A percentile compares a stretch with the other conserved stretches of the same genome.
Conservation (phyloP, 2,888 invertebrate genomes). For the Encarsia formosa region DNA sequence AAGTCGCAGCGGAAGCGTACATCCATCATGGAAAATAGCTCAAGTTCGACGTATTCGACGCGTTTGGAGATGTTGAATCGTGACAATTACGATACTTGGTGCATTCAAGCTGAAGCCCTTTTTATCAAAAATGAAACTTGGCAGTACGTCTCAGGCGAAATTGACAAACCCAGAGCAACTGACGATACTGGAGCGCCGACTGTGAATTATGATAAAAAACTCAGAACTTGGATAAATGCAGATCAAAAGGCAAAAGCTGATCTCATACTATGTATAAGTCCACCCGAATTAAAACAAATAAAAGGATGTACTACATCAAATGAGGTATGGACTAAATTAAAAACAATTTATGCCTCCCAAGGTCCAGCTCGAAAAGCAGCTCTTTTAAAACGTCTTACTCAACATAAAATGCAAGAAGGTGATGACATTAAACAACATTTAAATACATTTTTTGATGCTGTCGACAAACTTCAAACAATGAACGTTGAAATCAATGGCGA, state of each 20-base stretch:
- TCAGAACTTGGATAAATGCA: no score
- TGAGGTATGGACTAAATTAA: slow-evolving; percentile 10
- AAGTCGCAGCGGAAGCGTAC: no score
- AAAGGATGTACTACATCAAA: not conserved
- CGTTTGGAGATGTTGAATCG: no score
- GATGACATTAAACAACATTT: slow-evolving; percentile 3
- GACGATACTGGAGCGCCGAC: no score
- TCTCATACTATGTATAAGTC: slow-evolving; percentile 1
- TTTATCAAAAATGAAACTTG: no score
- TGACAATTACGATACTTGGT: no score
- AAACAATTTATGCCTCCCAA: slow-evolving; percentile 4
- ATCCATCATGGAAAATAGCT: no score
- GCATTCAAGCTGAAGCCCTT: no score
- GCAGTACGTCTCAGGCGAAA: no score
- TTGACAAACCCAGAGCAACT: no score
- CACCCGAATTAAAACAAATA: slow-evolving; percentile 3
- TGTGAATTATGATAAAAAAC: no score
- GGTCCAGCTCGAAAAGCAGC: slow-evolving; percentile 10
- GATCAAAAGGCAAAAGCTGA: slow-evolving; percentile 9
- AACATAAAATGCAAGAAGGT: slow-evolving; percentile 9
- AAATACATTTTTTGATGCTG: slow-evolving; percentile 5
- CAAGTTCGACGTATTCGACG: no score
- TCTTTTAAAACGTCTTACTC: slow-evolving; percentile 6
- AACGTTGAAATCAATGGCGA: not conserved
- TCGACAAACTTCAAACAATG: not conserved